These are phyloP conservation scores for Bactericera cockerelli DNA, from an alignment of 1,140 invertebrate species.

Conservation along the genomic window DNA sequence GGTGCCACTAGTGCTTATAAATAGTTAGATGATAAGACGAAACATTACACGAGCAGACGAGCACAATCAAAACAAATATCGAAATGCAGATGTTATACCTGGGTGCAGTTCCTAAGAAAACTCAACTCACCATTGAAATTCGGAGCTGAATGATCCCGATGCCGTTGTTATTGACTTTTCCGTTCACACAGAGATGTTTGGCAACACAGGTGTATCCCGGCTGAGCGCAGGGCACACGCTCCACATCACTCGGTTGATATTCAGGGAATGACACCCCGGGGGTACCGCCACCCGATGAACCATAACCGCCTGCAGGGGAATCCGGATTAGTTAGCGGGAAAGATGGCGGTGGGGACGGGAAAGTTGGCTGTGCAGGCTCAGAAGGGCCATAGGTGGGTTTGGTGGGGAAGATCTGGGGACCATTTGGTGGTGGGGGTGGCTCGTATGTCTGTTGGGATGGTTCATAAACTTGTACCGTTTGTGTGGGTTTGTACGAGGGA, in stretches of 20 bases:
- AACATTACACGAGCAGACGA: too few species aligned
- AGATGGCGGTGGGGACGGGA: not conserved
- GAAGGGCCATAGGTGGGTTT: not conserved
- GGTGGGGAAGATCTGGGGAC: not conserved
- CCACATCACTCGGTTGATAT: not conserved
- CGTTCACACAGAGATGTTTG: conserved; percentile 3
- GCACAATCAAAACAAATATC: too few species aligned
- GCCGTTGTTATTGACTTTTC: not conserved
- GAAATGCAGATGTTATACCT: too few species aligned
- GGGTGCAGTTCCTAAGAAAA: too few species aligned
- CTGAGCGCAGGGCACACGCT: not conserved
- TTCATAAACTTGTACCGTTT: not conserved
- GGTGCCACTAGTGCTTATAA: too few species aligned
- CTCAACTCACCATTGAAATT: not conserved
- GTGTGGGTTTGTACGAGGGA: not conserved
- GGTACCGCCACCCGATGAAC: not conserved
- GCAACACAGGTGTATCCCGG: not conserved
- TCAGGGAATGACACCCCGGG: not conserved
- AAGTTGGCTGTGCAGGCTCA: not conserved
- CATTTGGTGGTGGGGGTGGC: not conserved
- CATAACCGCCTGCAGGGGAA: conserved; percentile 3
- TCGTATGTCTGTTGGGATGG: not conserved
- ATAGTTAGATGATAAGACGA: too few species aligned
- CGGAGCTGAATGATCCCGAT: not conserved
- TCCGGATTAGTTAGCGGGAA: not conserved